Percentiles rank a stretch among this genome's conserved stretches.
Evolutionary conservation across 1,140 invertebrate species (phyloP).

Genomic region (Euschistus heros): DNA sequence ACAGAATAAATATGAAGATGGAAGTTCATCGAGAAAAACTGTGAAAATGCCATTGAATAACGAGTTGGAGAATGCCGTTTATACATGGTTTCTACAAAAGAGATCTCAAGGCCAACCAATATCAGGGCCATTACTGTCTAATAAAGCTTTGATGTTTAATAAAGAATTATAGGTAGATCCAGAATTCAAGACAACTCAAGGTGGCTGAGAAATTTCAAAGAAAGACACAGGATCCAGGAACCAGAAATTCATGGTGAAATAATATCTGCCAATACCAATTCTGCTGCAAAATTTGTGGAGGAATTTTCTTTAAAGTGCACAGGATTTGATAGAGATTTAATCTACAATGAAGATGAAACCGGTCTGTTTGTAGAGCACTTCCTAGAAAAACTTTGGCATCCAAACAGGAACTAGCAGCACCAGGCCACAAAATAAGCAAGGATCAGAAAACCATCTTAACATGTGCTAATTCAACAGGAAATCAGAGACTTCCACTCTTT

Average conservation of each 20-base stretch:
- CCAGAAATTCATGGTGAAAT: background rate
- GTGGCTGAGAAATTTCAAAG: no score
- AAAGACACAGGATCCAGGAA: no score
- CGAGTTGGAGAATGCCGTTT: background rate
- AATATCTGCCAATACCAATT: background rate
- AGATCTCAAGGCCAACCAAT: background rate
- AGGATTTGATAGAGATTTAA: background rate
- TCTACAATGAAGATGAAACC: background rate
- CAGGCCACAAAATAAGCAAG: background rate
- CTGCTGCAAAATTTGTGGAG: background rate
- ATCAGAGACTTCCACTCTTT: background rate
- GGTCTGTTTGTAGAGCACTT: background rate
- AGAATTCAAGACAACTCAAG: no score
- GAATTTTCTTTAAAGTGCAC: background rate
- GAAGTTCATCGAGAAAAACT: background rate
- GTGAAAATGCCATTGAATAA: background rate
- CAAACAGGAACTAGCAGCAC: background rate
- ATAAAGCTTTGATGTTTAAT: background rate
- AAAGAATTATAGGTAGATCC: no score
- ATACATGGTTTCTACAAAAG: no score
- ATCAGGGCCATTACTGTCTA: background rate
- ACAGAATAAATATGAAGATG: background rate
- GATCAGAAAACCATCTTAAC: background rate
- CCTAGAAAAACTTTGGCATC: background rate
- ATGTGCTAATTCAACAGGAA: background rate